A percentile compares a stretch with the other conserved stretches of the same genome.
These are phyloP conservation scores for Origma solitaria DNA, from an alignment of 2,113 vertebrate species.

Conservation along the genomic window DNA sequence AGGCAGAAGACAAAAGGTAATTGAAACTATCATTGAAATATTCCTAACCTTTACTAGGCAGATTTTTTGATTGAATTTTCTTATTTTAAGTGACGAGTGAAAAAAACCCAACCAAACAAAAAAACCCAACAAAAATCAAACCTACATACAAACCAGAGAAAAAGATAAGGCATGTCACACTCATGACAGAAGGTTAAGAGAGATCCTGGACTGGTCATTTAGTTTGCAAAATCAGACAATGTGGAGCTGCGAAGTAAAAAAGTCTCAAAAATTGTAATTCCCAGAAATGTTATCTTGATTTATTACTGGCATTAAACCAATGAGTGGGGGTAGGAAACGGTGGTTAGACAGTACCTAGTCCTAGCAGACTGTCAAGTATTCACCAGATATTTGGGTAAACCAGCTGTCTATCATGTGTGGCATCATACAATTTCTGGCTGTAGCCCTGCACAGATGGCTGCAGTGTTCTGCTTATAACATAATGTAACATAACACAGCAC, in stretches of 20 bases:
- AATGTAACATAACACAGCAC: neutral
- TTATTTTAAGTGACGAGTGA: neutral
- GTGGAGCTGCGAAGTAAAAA: neutral
- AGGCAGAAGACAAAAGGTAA: neutral
- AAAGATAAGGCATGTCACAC: neutral
- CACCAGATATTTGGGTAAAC: slow-evolving; percentile 18
- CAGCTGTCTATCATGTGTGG: neutral
- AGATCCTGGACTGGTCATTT: neutral
- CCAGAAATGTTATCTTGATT: neutral
- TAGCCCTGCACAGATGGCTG: slow-evolving; percentile 15
- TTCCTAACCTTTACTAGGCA: neutral
- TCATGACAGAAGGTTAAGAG: neutral
- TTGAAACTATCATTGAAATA: neutral
- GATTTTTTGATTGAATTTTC: neutral
- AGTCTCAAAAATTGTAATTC: neutral
- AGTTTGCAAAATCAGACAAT: neutral
- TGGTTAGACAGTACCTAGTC: neutral
- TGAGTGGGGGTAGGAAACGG: neutral
- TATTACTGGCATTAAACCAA: neutral
- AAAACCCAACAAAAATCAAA: neutral
- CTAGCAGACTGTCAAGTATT: neutral
- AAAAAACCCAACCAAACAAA: neutral
- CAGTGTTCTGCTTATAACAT: neutral
- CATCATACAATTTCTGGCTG: neutral
- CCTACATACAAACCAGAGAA: neutral